A percentile compares a stretch with the other conserved stretches of the same genome.
Evolutionary conservation across 2,113 vertebrate genomes (phyloP).

Genomic region (Lophochroa leadbeateri): DNA sequence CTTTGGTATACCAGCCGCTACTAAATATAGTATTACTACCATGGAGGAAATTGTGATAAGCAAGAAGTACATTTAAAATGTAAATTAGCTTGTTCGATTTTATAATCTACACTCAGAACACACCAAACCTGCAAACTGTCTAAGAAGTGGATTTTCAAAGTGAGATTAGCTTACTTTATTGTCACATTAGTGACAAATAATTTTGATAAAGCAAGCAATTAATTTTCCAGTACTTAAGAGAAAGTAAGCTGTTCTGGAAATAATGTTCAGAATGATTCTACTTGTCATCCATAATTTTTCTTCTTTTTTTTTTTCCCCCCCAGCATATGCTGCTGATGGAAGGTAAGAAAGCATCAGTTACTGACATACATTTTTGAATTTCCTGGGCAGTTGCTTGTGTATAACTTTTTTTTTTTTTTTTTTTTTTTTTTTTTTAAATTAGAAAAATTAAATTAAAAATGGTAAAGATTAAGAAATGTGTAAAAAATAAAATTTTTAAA

Average conservation of each 20-base stretch:
- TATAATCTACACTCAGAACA: not conserved
- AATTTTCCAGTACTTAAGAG: not conserved
- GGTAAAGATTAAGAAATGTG: not conserved
- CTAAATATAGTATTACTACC: not conserved
- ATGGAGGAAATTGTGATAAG: slow-evolving; percentile 5
- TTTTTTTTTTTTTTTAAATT: not conserved
- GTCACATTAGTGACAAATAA: not conserved
- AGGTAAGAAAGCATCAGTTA: not conserved
- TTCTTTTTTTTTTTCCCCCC: not conserved
- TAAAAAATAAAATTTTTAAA: not conserved
- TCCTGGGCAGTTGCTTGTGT: not conserved
- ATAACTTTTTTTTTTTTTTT: not conserved
- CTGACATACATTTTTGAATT: not conserved
- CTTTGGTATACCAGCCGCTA: not conserved
- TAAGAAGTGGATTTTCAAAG: not conserved
- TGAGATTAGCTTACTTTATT: not conserved
- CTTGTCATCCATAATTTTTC: not conserved
- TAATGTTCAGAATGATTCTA: not conserved
- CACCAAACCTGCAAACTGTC: not conserved
- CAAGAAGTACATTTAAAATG: slow-evolving; percentile 3
- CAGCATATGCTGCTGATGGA: not conserved
- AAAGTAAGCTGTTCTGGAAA: not conserved
- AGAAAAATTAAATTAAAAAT: not conserved
- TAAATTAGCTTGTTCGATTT: not conserved
- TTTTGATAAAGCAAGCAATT: slow-evolving; percentile 4